Conservation (phyloP, 2,113 vertebrate species). For the Bungarus multicinctus region DNA sequence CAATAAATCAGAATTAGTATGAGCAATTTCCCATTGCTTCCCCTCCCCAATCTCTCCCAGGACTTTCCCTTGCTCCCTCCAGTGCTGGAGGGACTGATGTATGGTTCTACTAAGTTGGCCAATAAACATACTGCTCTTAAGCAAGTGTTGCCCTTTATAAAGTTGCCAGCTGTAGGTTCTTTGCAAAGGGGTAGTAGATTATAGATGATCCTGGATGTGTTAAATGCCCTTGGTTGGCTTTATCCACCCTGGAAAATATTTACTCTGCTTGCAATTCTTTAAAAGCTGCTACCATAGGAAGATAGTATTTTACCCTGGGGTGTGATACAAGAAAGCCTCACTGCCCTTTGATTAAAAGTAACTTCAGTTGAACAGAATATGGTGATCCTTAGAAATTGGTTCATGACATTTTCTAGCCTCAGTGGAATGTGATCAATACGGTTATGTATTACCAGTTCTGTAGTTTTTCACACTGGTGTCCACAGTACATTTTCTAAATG, state of each 20-base stretch:
- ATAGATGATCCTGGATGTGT: not conserved
- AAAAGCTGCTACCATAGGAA: not conserved
- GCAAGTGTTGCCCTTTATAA: not conserved
- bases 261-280: slow-evolving; percentile 11
- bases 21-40: not conserved
- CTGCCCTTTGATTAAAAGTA: slow-evolving; percentile 36
- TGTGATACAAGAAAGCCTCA: not conserved
- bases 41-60: not conserved
- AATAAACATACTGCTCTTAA: slow-evolving; percentile 15
- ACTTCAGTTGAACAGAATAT: slow-evolving; percentile 36
- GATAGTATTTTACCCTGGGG: slow-evolving; percentile 13
- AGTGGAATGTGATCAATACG: slow-evolving; percentile 30
- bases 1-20: slow-evolving; percentile 22
- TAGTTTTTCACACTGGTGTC: slow-evolving; percentile 10
- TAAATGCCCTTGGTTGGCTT: slow-evolving; percentile 6
- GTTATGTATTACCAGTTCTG: slow-evolving; percentile 12
- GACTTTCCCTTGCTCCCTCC: not conserved
- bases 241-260: not conserved
- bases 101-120: not conserved
- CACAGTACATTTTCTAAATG: slow-evolving; percentile 2
- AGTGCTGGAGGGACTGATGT: not conserved
- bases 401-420: slow-evolving; percentile 27
- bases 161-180: not conserved
- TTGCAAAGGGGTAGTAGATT: not conserved
- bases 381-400: slow-evolving; percentile 38